phyloP scores from a whole-genome alignment of 2,113 vertebrate species.

The Notothenia rossii region DNA sequence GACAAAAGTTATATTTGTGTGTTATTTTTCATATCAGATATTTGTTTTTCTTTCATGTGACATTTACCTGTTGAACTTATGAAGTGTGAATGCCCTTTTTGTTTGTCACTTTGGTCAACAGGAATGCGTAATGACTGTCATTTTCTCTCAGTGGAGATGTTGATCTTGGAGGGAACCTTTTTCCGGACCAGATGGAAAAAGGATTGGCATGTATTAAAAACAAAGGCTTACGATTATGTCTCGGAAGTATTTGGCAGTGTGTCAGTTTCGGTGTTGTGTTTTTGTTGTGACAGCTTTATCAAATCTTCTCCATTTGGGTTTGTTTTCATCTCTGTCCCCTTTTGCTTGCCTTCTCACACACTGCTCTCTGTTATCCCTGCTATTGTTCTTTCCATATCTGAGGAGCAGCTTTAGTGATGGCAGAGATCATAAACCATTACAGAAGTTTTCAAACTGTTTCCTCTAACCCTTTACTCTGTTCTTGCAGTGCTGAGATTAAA shows the following conservation, averaged over 20 bases:
- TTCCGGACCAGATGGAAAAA: background rate
- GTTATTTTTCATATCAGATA: background rate
- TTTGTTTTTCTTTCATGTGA: background rate
- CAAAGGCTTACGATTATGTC: background rate
- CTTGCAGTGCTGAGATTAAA: constrained; percentile 12
- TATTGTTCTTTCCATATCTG: constrained; percentile 21
- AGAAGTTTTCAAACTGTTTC: constrained; percentile 30
- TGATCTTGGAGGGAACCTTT: constrained; percentile 31
- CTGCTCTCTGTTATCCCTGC: background rate
- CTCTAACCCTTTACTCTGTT: background rate
- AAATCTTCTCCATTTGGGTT: background rate
- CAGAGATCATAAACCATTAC: constrained; percentile 44
- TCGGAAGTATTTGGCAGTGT: constrained; percentile 16
- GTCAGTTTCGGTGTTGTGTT: constrained; percentile 18
- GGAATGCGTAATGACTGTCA: background rate
- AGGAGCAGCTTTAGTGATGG: constrained; percentile 3
- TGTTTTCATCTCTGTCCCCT: background rate
- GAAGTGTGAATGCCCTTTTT: background rate
- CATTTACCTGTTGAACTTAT: background rate
- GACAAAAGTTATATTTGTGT: background rate
- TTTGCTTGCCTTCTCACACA: background rate
- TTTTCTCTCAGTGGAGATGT: background rate
- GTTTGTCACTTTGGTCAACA: background rate
- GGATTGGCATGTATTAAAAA: background rate
- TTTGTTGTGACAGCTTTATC: background rate